Base-by-base conservation (phyloP, 1,140 invertebrate genomes). In the Gryon sp. region DNA sequence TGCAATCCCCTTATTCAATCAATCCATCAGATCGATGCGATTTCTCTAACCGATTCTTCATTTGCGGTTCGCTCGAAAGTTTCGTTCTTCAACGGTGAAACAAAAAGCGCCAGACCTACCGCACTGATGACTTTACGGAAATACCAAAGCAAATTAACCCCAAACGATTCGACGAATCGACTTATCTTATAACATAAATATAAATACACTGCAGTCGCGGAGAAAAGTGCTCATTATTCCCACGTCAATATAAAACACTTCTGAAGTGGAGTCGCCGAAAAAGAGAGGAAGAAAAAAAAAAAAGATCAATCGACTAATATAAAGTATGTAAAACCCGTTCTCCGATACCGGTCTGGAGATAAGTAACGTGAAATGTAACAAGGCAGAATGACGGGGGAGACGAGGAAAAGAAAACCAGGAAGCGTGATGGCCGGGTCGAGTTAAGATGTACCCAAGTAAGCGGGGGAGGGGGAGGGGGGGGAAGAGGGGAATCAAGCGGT, bases 401-500 rank as follows among this genome's bases (percentile, higher is more conserved):
- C 41, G 36, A 19, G 41, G 36, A 26, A 81, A 74, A 81, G 69
- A 75, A 68, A 80, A 81, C 79, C 78, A 82, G 83, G 84, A 86
- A 86, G 78, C 70, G 48, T 63, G 34, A 22, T 57, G 73, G 48
- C 43, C 52, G 38, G 69, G 75, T 70, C 65, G 78, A 82, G 70
- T 70, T 78, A 60, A 83, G 65, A 52, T 36, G 57, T 46, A 43
- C 40, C 32, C 0, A 0, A 11, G 16, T 11, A 15, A 4, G 18
- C 26, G 9, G 52, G 34, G 8, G 16, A 20, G 1, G 16, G 18
- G 18, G 19, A n/a, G 19, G 8, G 40, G 43, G 2, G n/a, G n/a
- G n/a, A n/a, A n/a, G n/a, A n/a, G n/a, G n/a, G n/a, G n/a, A n/a
- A 4, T 9, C 14, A 18, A n/a, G n/a, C n/a, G 38, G 34, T 68